Percentiles rank a stretch among this genome's conserved stretches.
phyloP scores from a whole-genome alignment of 2,113 vertebrate genomes.

The Mus musculus region GRCm39 chr5:48718001-48718500 shows the following conservation, averaged over 20 bases:
- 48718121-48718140: not conserved
- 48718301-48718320: not conserved
- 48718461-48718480: not conserved
- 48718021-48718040: not conserved
- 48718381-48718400: not conserved
- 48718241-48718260: slow-evolving; percentile 43
- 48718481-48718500: slow-evolving; percentile 9
- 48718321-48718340: slow-evolving; percentile 21
- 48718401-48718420: not conserved
- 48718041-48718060: not conserved
- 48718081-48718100: not conserved
- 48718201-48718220: not conserved
- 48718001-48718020: no score
- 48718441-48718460: not conserved
- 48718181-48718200: not conserved
- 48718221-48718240: not conserved
- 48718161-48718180: not conserved
- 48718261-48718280: slow-evolving; percentile 9
- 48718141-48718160: not conserved
- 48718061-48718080: not conserved
- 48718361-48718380: not conserved
- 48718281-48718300: slow-evolving; percentile 26
- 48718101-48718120: not conserved
- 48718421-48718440: slow-evolving; percentile 6
- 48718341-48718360: slow-evolving; percentile 51